Conservation (phyloP, 2,888 invertebrate species). For the Cephalotes varians region DNA sequence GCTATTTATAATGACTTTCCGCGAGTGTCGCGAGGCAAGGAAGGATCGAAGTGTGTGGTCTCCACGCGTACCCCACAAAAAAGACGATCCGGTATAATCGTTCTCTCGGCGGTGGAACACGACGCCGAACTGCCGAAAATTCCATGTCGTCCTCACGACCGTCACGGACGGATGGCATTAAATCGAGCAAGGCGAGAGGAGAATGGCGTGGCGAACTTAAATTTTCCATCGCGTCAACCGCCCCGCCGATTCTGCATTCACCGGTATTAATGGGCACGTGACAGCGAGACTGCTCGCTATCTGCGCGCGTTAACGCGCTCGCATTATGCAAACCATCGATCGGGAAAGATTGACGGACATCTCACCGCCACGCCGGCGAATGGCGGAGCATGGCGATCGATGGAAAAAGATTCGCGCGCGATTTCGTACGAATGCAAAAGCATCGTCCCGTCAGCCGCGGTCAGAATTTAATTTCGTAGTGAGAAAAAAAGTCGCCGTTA, state of each 20-base stretch:
- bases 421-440: constrained; percentile 42
- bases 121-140: constrained; percentile 61
- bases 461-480: constrained; percentile 44
- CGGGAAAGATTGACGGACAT: constrained; percentile 60
- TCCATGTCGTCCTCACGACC: constrained; percentile 39
- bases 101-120: constrained; percentile 51
- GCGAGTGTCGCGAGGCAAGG: constrained; percentile 30
- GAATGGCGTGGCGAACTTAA: constrained; percentile 72
- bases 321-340: constrained; percentile 64
- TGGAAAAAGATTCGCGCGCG: constrained; percentile 43
- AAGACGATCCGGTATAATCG: constrained; percentile 55
- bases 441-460: constrained; percentile 26
- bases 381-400: constrained; percentile 25
- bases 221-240: constrained; percentile 78
- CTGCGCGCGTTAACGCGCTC: constrained; percentile 50
- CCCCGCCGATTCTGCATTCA: constrained; percentile 69
- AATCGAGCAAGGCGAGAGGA: constrained; percentile 72
- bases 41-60: constrained; percentile 66
- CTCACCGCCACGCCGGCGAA: constrained; percentile 13
- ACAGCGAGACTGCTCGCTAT: constrained; percentile 55
- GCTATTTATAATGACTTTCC: constrained; percentile 49
- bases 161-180: constrained; percentile 70
- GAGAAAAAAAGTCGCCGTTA: constrained; percentile 44
- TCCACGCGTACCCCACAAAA: constrained; percentile 52
- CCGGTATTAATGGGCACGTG: constrained; percentile 72